Base-by-base conservation (phyloP, 2,797 vertebrate genomes). In the Geotrypetes seraphini region DNA sequence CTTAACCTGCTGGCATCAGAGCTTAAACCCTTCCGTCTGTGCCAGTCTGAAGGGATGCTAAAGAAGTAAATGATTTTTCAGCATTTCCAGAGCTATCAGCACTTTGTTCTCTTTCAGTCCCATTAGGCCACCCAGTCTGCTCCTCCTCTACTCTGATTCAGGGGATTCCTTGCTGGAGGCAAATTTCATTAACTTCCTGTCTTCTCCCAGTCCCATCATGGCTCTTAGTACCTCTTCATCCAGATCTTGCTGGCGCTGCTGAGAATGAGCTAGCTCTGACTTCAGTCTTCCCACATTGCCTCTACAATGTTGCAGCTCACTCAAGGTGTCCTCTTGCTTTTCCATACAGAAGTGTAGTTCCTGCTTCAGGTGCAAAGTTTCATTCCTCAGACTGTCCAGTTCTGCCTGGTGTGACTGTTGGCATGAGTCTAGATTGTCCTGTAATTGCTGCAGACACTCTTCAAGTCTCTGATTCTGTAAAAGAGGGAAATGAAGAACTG, bases 201-300 rank as follows among this genome's bases (percentile, higher is more conserved):
- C n/a, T n/a, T n/a, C n/a, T n/a, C n/a, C n/a, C n/a, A n/a, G n/a
- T n/a, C n/a, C n/a, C n/a, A n/a, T n/a, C n/a, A n/a, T n/a, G n/a
- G n/a, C n/a, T n/a, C n/a, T n/a, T n/a, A n/a, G n/a, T 61, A 83
- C 75, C 68, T 83, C 63, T 7, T 76, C 62, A 44, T 71, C 57
- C 7, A 72, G 59, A 25, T 62, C 27, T 32, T 66, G 65, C 38
- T 69, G 73, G 39, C 70, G 66, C 38, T 45, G 63, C 19, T 68
- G 65, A 10, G 66, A 51, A 10, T 50, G 40, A 18, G 67, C 62
- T 25, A 72, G 49, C 37, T 75, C 62, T 1, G 50, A 59, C 18
- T 44, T 47, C 26, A 77, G 58, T 38, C 46, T 43, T 29, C 71
- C 61, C 11, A 53, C 25, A 25, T 60, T 37, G 3, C 43, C 40